A percentile compares a stretch with the other conserved stretches of the same genome.
Evolutionary conservation across 2,113 vertebrate genomes (phyloP).

Genomic region (Orycteropus afer): DNA sequence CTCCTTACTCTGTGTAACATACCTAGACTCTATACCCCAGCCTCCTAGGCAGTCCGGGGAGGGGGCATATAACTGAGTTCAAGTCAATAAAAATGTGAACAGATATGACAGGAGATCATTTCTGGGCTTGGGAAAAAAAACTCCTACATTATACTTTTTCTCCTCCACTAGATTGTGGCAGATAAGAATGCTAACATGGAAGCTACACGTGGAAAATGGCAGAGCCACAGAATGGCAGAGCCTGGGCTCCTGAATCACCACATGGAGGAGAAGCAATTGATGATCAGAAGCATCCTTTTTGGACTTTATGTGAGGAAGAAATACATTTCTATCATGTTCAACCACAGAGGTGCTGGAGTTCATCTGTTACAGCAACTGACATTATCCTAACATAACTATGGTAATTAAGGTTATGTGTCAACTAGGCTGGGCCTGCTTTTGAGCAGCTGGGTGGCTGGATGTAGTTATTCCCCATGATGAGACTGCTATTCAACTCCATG

Average conservation of each 20-base stretch:
- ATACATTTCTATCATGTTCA: not conserved
- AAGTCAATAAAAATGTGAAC: not conserved
- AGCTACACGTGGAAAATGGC: not conserved
- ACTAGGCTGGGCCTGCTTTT: too few species aligned
- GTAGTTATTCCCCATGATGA: too few species aligned
- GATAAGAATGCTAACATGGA: rapidly evolving
- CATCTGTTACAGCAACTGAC: not conserved
- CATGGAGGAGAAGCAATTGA: not conserved
- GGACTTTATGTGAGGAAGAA: not conserved
- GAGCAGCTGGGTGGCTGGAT: too few species aligned
- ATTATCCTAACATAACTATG: not conserved
- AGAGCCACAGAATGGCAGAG: not conserved
- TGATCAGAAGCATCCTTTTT: not conserved
- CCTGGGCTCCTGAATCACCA: not conserved
- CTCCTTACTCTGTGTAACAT: not conserved
- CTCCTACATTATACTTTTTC: not conserved
- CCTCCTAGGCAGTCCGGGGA: rapidly evolving
- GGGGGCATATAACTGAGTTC: not conserved
- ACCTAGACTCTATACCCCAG: not conserved
- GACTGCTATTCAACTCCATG: too few species aligned
- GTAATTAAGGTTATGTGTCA: too few species aligned
- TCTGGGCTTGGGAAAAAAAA: not conserved
- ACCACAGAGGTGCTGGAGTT: not conserved
- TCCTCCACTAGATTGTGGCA: not conserved
- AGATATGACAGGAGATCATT: not conserved